phyloP scores from a whole-genome alignment of 2,113 vertebrate species.

The Rissa tridactyla region DNA sequence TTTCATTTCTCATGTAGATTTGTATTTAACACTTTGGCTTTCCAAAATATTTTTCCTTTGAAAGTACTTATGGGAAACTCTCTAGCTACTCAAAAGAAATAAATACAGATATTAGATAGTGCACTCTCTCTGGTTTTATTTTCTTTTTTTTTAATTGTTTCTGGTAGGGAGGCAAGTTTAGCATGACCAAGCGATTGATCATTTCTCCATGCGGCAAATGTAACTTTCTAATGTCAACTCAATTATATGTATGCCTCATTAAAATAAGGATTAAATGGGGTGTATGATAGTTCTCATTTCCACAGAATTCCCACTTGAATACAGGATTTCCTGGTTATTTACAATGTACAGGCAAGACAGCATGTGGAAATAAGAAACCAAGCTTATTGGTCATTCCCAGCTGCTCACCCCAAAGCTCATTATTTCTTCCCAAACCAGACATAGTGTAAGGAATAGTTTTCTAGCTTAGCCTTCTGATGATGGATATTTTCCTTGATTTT shows the following conservation, averaged over 20 bases:
- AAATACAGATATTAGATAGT: neutral
- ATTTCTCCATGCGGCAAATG: neutral
- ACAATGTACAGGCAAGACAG: neutral
- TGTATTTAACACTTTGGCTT: neutral
- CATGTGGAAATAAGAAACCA: neutral
- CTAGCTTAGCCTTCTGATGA: neutral
- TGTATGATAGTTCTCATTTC: slow-evolving; percentile 31
- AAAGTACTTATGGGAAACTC: neutral
- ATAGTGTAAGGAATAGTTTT: neutral
- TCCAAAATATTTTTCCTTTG: neutral
- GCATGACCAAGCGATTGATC: neutral
- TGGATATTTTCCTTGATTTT: neutral
- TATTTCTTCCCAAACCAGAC: neutral
- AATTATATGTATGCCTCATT: slow-evolving; percentile 21
- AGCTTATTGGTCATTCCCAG: neutral
- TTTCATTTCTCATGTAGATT: neutral
- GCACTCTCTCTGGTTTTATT: neutral
- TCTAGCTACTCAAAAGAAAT: neutral
- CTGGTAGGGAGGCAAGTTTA: neutral
- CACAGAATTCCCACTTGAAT: slow-evolving; percentile 14
- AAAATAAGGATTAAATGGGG: slow-evolving; percentile 31
- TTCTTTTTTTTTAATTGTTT: neutral
- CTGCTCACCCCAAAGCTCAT: neutral
- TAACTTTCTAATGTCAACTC: neutral
- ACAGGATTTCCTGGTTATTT: slow-evolving; percentile 14